Evolutionary conservation across 92 coral and sea anemone genomes (phyloP).

Genomic region (Epizoanthus stellaris): DNA sequence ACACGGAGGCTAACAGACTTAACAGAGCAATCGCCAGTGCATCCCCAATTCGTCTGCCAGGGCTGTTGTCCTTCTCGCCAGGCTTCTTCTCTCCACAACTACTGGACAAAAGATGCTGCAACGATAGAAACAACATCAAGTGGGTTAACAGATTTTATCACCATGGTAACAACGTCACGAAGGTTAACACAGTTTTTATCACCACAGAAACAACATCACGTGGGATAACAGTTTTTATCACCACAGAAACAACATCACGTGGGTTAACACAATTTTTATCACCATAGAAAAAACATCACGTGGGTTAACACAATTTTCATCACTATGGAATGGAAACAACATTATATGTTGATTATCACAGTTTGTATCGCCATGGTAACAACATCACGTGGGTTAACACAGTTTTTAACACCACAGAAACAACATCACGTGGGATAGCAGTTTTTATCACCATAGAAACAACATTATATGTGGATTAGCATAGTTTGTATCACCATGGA

Average conservation of each 20-base stretch:
- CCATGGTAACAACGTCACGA: too few species aligned
- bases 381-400: not conserved
- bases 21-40: slow-evolving; percentile 80
- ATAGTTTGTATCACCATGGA: too few species aligned
- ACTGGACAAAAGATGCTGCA: slow-evolving; percentile 54
- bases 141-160: not conserved
- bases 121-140: not conserved
- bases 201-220: too few species aligned
- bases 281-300: too few species aligned
- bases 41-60: slow-evolving; percentile 68
- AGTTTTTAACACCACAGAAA: not conserved
- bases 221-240: not conserved
- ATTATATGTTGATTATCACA: too few species aligned
- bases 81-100: slow-evolving; percentile 57
- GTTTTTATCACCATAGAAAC: not conserved
- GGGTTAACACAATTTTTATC: too few species aligned
- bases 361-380: too few species aligned
- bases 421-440: too few species aligned
- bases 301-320: not conserved
- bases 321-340: not conserved
- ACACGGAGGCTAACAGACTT: slow-evolving; percentile 78
- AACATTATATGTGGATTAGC: not conserved
- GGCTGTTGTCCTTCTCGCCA: slow-evolving; percentile 73
- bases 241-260: not conserved
- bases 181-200: too few species aligned